phyloP scores from a whole-genome alignment of 2,113 vertebrate genomes.

The Sylvietta virens region DNA sequence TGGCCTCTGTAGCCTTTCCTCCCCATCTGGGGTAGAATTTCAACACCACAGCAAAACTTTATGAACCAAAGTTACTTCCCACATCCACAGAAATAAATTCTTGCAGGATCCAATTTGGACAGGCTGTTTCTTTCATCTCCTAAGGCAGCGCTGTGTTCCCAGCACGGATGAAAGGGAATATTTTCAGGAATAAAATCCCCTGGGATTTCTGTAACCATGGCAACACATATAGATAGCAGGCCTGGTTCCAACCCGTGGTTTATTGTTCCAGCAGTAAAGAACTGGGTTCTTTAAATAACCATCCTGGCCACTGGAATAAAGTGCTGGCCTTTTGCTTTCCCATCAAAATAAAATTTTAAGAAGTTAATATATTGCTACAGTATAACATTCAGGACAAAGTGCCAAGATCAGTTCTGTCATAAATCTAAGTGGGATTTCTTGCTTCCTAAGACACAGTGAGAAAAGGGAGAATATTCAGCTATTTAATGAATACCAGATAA shows the following conservation, averaged over 20 bases:
- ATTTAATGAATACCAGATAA: neutral
- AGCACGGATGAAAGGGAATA: neutral
- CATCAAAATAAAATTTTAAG: neutral
- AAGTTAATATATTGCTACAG: neutral
- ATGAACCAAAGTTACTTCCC: neutral
- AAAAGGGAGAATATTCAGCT: neutral
- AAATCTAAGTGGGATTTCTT: neutral
- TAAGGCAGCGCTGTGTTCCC: neutral
- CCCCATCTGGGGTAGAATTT: neutral
- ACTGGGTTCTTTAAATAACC: neutral
- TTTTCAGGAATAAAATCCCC: neutral
- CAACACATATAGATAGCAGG: neutral
- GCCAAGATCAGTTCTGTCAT: neutral
- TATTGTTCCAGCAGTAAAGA: neutral
- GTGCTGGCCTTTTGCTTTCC: neutral
- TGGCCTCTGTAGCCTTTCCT: neutral
- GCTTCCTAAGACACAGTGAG: neutral
- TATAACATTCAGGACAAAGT: neutral
- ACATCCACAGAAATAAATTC: neutral
- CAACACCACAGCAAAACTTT: neutral
- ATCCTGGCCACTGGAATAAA: neutral
- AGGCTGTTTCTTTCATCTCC: neutral
- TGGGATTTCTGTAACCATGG: slow-evolving; percentile 9
- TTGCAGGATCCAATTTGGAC: neutral
- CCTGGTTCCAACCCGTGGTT: neutral